Percentiles rank a stretch among this genome's conserved stretches.
phyloP scores from a whole-genome alignment of 2,888 invertebrate species.

The Eumerus sabulonum region DNA sequence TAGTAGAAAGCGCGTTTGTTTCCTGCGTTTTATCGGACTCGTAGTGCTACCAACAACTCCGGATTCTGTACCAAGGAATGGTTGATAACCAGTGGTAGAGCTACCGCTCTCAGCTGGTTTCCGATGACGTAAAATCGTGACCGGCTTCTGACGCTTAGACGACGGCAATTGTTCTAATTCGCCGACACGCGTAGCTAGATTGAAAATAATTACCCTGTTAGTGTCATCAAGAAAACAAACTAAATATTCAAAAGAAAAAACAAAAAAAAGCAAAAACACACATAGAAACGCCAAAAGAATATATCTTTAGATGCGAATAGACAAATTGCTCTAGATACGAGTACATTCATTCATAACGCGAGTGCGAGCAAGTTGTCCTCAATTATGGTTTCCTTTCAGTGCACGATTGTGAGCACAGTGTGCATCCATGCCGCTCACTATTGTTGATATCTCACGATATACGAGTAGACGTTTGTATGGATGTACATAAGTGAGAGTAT shows the following conservation, averaged over 20 bases:
- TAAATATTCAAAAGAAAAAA: conserved; percentile 4
- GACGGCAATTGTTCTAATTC: conserved; percentile 60
- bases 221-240: conserved; percentile 23
- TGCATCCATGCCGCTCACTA: no score
- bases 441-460: no score
- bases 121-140: conserved; percentile 68
- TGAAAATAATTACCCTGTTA: conserved; percentile 65
- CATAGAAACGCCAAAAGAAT: conserved; percentile 7
- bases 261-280: conserved; percentile 19
- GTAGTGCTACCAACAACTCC: conserved; percentile 16
- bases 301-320: conserved; percentile 3
- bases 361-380: conserved; percentile 37
- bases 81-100: conserved; percentile 65
- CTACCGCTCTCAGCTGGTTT: conserved; percentile 47
- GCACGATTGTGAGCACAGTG: background rate
- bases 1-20: conserved; percentile 77
- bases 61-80: conserved; percentile 22
- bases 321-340: conserved; percentile 17
- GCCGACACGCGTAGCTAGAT: conserved; percentile 59
- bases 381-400: conserved; percentile 46
- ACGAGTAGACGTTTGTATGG: no score
- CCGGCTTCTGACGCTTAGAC: conserved; percentile 57
- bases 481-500: conserved; percentile 6
- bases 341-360: no score
- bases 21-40: conserved; percentile 68